Evolutionary conservation across 2,797 vertebrate genomes (phyloP), one percentile per base, ranked within the genome.

Genomic region (Zenarchopterus dispar): DNA sequence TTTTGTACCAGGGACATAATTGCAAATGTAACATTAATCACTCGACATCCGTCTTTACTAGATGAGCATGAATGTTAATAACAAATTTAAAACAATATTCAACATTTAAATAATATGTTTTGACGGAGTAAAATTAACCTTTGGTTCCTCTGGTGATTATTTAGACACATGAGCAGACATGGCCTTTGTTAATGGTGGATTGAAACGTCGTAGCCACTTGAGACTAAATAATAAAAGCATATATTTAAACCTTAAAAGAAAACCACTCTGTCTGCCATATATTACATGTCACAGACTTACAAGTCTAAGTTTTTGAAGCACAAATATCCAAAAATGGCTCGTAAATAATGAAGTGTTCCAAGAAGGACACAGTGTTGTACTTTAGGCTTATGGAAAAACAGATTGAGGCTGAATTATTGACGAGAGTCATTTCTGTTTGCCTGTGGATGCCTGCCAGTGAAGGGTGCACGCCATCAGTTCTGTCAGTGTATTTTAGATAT

Each of bases 321-420:
- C 54, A 28, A 21, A 47, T 56, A 56, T 76, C 50, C 73, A 71
- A 83, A 88, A 81, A 72, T 56, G 70, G 52, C 59, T 61, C 0
- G 31, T 87, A 83, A 90, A 81, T 91, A 80, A 89, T 84, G 50
- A 66, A 87, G 78, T 45, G 62, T 84, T 77, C 81, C 16, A 8
- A 70, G 82, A 84, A 79, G 66, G 70, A 88, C 80, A 81, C 87
- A 70, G 73, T 18, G 82, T 73, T 56, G 79, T 78, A 84, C 73
- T 86, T 83, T 65, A 67, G 84, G 82, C 89, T 91, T 67, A 84
- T 53, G 83, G 88, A 82, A 62, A 86, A 90, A 91, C 89, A 92
- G 91, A 91, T 87, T 90, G 90, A 67, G 72, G 77, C 69, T 92
- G 81, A 92, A 91, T 92, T 92, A 92, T 92, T 91, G 88, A 92